A percentile compares a stretch with the other conserved stretches of the same genome.
Conservation (phyloP, 1,140 invertebrate genomes). For the Trypoxylus dichotomus region DNA sequence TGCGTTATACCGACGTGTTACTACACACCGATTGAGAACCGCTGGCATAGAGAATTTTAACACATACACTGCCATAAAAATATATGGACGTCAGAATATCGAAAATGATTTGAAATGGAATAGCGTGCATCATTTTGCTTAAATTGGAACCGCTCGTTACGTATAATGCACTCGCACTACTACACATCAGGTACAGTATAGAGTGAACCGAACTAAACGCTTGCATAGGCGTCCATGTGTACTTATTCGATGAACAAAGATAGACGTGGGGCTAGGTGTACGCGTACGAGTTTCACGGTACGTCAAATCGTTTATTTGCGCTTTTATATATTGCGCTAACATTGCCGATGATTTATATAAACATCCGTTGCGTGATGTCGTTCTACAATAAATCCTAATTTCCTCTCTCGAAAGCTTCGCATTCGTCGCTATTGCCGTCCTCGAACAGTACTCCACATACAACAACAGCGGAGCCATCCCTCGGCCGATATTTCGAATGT, state of each 20-base stretch:
- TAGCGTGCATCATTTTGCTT: background rate
- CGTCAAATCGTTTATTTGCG: conserved; percentile 1
- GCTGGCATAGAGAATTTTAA: too few species aligned
- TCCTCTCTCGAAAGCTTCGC: background rate
- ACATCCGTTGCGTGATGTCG: background rate
- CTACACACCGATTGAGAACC: too few species aligned
- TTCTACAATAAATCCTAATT: background rate
- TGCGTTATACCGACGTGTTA: too few species aligned
- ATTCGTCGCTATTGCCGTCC: background rate
- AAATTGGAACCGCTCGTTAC: background rate
- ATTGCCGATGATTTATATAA: conserved; percentile 7
- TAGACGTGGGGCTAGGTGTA: background rate
- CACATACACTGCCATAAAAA: too few species aligned
- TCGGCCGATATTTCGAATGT: background rate
- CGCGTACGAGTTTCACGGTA: background rate
- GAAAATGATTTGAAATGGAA: too few species aligned
- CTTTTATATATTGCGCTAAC: conserved; percentile 3
- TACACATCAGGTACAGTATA: background rate
- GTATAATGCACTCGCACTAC: too few species aligned
- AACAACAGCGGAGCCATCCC: background rate
- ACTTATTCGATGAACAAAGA: background rate
- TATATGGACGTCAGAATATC: too few species aligned
- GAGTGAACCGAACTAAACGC: background rate
- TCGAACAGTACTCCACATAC: background rate
- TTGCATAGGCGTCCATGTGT: background rate